Evolutionary conservation across 92 coral and sea anemone genomes (phyloP).

Genomic region (Bergia sp.): DNA sequence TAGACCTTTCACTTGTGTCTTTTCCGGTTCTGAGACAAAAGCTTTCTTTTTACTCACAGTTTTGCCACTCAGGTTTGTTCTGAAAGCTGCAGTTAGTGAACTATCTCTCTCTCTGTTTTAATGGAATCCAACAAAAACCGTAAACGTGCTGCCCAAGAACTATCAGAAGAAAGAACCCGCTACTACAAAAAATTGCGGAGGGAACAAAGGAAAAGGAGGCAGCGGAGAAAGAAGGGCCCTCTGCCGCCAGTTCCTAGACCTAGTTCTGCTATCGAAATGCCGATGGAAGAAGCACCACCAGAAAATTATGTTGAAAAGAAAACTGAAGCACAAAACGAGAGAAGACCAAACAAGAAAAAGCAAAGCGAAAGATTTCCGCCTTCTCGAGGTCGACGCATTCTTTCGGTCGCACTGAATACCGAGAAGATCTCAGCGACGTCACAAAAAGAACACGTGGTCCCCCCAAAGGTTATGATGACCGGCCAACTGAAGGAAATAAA

Average conservation of each 20-base stretch:
- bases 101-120: no score
- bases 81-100: no score
- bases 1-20: no score
- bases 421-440: slow-evolving; percentile 2
- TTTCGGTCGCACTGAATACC: slow-evolving; percentile 1
- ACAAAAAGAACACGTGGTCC: slow-evolving; percentile 5
- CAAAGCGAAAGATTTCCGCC: not conserved
- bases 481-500: not conserved
- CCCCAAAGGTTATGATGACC: not conserved
- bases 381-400: slow-evolving; percentile 11
- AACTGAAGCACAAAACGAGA: not conserved
- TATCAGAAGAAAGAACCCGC: no score
- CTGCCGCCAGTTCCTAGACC: not conserved
- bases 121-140: no score
- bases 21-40: no score
- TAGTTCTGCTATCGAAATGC: slow-evolving; percentile 1
- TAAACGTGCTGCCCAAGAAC: no score
- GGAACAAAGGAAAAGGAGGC: no score
- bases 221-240: no score
- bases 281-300: slow-evolving; percentile 11
- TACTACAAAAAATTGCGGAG: no score
- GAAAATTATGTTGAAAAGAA: not conserved
- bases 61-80: no score
- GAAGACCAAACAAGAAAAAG: slow-evolving; percentile 4
- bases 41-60: no score